A percentile compares a stretch with the other conserved stretches of the same genome.
Conservation (phyloP, 2,113 vertebrate genomes). For the Rana temporaria region DNA sequence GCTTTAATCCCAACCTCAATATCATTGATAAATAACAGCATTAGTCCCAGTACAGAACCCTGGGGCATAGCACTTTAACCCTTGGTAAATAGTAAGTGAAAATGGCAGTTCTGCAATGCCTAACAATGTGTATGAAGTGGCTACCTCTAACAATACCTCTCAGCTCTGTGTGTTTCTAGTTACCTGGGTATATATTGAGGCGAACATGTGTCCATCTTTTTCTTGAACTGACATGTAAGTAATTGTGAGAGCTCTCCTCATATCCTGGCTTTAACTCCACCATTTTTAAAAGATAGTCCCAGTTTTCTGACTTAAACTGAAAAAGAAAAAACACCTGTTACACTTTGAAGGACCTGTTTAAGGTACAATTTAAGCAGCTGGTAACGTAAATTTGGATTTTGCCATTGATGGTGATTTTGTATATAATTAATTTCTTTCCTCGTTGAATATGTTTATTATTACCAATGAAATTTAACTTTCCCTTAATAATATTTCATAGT, state of each 20-base stretch:
- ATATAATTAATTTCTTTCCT: too few species aligned
- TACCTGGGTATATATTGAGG: constrained; percentile 85
- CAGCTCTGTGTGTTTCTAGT: not conserved
- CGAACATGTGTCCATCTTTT: constrained; percentile 81
- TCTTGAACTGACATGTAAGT: constrained; percentile 68
- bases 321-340: not conserved
- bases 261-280: constrained; percentile 72
- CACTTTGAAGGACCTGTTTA: not conserved
- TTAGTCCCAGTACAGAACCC: too few species aligned
- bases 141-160: too few species aligned
- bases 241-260: constrained; percentile 75
- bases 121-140: too few species aligned
- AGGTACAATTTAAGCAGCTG: not conserved
- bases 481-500: too few species aligned
- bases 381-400: not conserved
- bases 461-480: too few species aligned
- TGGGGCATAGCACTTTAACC: too few species aligned
- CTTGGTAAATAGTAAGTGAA: too few species aligned
- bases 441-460: too few species aligned
- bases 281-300: constrained; percentile 75
- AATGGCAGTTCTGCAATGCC: too few species aligned
- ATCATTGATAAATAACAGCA: too few species aligned
- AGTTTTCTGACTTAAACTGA: constrained; percentile 77
- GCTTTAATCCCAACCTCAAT: too few species aligned
- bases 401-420: not conserved